Base-by-base conservation (phyloP, 92 coral and sea anemone genomes). In the Bergia sp. region DNA sequence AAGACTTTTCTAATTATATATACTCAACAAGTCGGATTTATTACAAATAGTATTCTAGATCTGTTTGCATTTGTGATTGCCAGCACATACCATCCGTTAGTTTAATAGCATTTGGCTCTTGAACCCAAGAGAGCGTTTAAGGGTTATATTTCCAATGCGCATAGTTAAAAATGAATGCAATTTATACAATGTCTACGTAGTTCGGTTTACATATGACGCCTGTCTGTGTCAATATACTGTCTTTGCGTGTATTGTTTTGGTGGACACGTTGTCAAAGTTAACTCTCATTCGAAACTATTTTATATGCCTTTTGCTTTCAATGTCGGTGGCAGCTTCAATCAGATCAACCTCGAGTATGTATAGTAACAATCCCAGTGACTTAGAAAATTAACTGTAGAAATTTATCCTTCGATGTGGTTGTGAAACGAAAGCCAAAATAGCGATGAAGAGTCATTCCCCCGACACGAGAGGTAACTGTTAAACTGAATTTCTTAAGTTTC, bases 381-480 rank as follows among this genome's bases (percentile, higher is more conserved):
- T 21, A n/a, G 53, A 41, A 80, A 23, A 42, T 61, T 81, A 7
- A 18, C 9, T 53, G 23, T 23, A 16, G 82, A 11, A 11, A 23
- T 78, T 36, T 49, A 53, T 79, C 12, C 7, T 81, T 61, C 43
- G 29, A 36, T 58, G 73, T 37, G 43, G 64, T 29, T 29, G 29
- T 16, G 49, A 45, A 71, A 13, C 23, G 36, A 42, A 29, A n/a
- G 37, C 29, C 38, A 45, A 37, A 82, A 41, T 57, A 45, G 87
- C 15, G n/a, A 84, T 84, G 87, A 84, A 71, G 79, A 84, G 65
- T n/a, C 79, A n/a, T 84, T 84, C 87, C 11, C n/a, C 78, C 13
- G 79, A 45, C 67, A 47, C 45, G 15, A 84, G 67, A 84, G 87
- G 87, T 84, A 82, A 64, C 40, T 20, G 37, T 5, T 37, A 8